Evolutionary conservation across 2,797 vertebrate species (phyloP).

Genomic region (Caiman crocodilus): DNA sequence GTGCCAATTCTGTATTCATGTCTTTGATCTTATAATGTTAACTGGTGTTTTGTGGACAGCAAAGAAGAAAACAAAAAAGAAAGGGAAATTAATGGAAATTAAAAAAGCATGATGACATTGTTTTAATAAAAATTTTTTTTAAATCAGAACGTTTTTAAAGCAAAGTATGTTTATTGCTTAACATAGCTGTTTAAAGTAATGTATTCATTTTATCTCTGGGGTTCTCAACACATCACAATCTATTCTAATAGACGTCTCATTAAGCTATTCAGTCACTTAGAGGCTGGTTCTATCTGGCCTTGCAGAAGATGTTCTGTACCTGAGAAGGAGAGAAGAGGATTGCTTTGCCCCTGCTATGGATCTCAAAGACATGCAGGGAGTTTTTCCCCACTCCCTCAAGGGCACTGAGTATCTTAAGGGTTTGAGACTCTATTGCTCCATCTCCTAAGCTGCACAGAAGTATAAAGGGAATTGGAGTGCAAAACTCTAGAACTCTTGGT

Average conservation of each 20-base stretch:
- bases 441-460: neutral
- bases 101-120: conserved; percentile 13
- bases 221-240: conserved; percentile 37
- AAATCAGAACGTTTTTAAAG: neutral
- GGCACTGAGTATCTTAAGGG: neutral
- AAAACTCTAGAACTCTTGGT: too few species aligned
- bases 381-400: rapidly evolving
- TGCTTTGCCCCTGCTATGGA: neutral
- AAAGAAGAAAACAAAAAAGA: conserved; percentile 49
- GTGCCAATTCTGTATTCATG: conserved; percentile 15
- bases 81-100: conserved; percentile 51
- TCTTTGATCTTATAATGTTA: conserved; percentile 35
- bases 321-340: neutral
- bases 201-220: conserved; percentile 12
- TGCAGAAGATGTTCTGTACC: neutral
- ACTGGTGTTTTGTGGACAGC: conserved; percentile 30
- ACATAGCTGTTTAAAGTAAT: neutral
- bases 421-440: neutral
- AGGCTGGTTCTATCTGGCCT: neutral
- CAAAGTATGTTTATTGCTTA: too few species aligned
- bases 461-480: neutral
- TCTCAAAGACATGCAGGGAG: neutral
- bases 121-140: neutral
- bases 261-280: neutral
- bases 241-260: neutral